Evolutionary conservation across 2,113 vertebrate genomes (phyloP), one percentile per base, ranked within the genome.

Genomic region (Myiozetetes cayanensis): DNA sequence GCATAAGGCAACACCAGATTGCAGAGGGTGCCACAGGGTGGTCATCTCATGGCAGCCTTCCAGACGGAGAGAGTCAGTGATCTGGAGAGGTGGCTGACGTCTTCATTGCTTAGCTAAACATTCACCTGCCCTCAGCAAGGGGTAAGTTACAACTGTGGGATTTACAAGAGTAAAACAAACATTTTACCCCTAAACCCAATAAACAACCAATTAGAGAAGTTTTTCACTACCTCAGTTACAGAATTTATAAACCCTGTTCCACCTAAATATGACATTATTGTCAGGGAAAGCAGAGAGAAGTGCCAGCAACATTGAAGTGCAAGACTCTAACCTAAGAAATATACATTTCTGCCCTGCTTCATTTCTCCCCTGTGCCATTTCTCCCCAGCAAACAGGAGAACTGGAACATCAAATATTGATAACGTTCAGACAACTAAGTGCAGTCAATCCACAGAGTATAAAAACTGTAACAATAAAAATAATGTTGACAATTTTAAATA

Each of bases 1-100:
- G 74, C 84, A 95, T 66, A 86, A 94, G 89, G 92, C 47, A 90
- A 12, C 22, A 49, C 73, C 92, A 94, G 91, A 90, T 90, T 95
- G 62, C 53, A 85, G 43, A 93, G 43, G 47, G n/a, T 76, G 35
- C 56, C 86, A 81, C n/a, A 66, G 56, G 37, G 37, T 68, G 80
- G 65, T 87, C 70, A 88, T 81, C 70, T 85, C 68, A 65, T 76
- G 81, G 74, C 71, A 93, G 2, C 21, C 21, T 84, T 92, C 76
- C 86, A 93, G 66, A 33, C 58, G 80, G 82, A 78, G 39, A 63
- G 11, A 84, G 39, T 72, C 14, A 83, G 50, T 52, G 46, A 86
- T 74, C 33, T 82, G 56, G 44, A 84, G 71, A 76, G 31, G 28
- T 65, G 19, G 37, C 47, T 87, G 70, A 85, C 13, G 0, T 67